Percentiles rank a stretch among this genome's conserved stretches.
phyloP scores from a whole-genome alignment of 2,797 vertebrate genomes.

The Staurois parvus region DNA sequence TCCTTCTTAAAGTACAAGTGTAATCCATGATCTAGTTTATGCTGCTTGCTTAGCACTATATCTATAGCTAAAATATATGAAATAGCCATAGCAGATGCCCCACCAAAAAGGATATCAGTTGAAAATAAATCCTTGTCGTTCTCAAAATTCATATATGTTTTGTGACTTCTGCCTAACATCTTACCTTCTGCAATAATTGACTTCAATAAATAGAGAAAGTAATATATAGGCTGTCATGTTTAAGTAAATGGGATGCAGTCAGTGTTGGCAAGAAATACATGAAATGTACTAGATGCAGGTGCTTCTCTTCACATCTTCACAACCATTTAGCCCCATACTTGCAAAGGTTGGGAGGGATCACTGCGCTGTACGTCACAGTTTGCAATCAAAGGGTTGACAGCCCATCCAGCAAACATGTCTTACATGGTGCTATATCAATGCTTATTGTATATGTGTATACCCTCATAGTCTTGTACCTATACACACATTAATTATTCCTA shows the following conservation, averaged over 20 bases:
- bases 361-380: constrained; percentile 30
- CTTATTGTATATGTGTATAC: background rate
- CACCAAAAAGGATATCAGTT: background rate
- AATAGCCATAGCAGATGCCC: background rate
- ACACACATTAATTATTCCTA: background rate
- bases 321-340: constrained; percentile 38
- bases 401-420: background rate
- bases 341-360: constrained; percentile 48
- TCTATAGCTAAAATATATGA: background rate
- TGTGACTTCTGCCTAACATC: background rate
- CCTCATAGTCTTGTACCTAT: background rate
- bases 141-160: background rate
- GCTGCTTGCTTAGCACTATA: too few species aligned
- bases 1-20: too few species aligned
- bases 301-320: constrained; percentile 29
- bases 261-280: background rate
- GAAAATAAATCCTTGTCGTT: background rate
- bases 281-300: background rate
- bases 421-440: background rate
- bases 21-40: too few species aligned
- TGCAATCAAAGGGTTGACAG: constrained; percentile 25
- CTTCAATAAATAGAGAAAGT: background rate
- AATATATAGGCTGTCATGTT: background rate
- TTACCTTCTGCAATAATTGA: background rate
- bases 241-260: background rate